Base-by-base conservation (phyloP, 1,140 invertebrate genomes). In the Glossosoma conforme region DNA sequence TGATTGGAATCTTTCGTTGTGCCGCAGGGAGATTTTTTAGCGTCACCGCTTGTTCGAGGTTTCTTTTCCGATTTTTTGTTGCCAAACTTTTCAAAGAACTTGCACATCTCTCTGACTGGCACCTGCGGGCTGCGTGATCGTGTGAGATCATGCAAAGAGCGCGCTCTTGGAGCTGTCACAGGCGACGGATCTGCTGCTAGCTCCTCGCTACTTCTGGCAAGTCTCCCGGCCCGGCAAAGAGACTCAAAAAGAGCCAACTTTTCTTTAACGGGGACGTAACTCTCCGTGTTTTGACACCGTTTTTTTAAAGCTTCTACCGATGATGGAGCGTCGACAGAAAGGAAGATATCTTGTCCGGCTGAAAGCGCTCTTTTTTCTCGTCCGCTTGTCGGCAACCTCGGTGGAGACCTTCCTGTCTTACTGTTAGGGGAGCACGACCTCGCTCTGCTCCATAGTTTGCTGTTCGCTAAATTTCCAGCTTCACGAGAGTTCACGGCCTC, bases 171-270 rank as follows among this genome's bases (percentile, higher is more conserved):
- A 15, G 76, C 70, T 0, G 62, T 62, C 5, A 56, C 62, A 0
- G 64, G 64, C 36, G 61, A 68, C 5, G 64, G 63, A 10, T 66
- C 62, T 6, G 60, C 48, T 3, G 62, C 52, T 0, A 68, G 63
- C 28, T 69, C 58, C 0, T 71, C 67, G 32, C 74, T 79, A 24
- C 72, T 71, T 14, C 68, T 64, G 1, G 72, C 72, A 4, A 77
- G 60, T 15, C 76, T 68, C 8, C 77, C 68, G 2, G 72, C 73
- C 47, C 69, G 65, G 15, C 77, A 78, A 11, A 81, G 59, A 0
- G 77, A 77, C 54, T 82, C 79, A 54, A 82, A 82, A 4, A 82
- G 62, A 1, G 77, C 73, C 1, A 80, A 62, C 56, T 81, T 81
- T 52, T 81, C 79, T 44, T 73, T 73, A 1, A 82, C 79, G 0